Base-by-base conservation (phyloP, 2,888 invertebrate genomes). In the Sarcophaga caerulescens region DNA sequence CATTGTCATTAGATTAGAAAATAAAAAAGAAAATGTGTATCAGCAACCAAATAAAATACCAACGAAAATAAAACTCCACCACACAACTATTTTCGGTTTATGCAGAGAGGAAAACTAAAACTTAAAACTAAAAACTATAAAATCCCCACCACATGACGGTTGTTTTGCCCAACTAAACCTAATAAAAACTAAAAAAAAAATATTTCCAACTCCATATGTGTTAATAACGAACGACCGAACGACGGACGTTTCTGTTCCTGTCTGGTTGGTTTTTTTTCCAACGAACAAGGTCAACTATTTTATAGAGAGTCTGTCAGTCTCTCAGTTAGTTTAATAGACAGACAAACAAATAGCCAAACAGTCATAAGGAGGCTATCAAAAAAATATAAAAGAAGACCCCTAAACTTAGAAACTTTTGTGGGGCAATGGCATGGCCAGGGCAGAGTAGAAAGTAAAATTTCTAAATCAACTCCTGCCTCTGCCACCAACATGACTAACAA, bases 211-310 rank as follows among this genome's bases (percentile, higher is more conserved):
- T 45, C 0, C 19, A 47, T 68, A 45, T 17, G 44, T 52, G 45
- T 25, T 52, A 65, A 75, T 52, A 52, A 52, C 8, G 52, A 75
- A 75, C 62, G 4, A 47, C 11, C 11, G 14, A 47, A 47, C 52
- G 12, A 52, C 17, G 78, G 84, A 84, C 84, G 81, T 70, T 75
- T 84, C 65, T 66, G 47, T 77, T 59, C 57, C 8, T 74, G 76
- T 86, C 59, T 68, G 66, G 77, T 83, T 83, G 74, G 81, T 84
- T 86, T 84, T 75, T 84, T 86, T 86, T 86, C 21, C 81, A 74
- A 78, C 62, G 78, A 66, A 86, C 84, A 86, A 86, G 86, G 86
- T 86, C 86, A 86, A 84, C 86, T 84, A 75, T 81, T 79, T 66
- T 44, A 70, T 73, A 74, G 68, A 62, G 74, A 73, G 69, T 63